These are phyloP conservation scores for Plebejus melissa DNA, from an alignment of 2,888 invertebrate genomes.

Conservation along the genomic window DNA sequence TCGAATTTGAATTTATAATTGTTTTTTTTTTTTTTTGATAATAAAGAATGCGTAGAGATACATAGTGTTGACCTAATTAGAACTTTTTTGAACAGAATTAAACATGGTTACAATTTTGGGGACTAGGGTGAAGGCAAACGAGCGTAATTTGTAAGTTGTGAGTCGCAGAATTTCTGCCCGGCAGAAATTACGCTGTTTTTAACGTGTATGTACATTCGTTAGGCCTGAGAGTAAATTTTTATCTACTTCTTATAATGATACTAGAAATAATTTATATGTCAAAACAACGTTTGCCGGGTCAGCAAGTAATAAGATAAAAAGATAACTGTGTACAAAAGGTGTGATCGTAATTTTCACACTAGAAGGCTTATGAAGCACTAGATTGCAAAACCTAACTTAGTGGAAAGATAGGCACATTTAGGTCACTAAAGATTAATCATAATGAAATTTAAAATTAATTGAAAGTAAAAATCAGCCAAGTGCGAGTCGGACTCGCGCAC, in stretches of 20 bases:
- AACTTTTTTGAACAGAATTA: background rate
- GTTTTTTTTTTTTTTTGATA: background rate
- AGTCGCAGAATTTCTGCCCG: no score
- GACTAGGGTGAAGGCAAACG: no score
- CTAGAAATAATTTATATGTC: no score
- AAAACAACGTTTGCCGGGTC: no score
- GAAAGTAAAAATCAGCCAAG: background rate
- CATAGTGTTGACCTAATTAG: background rate
- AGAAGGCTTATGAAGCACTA: constrained; percentile 1
- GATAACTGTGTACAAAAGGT: background rate
- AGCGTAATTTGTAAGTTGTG: no score
- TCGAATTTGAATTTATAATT: background rate
- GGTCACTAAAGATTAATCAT: background rate
- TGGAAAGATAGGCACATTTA: constrained; percentile 3
- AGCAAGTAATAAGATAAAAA: background rate
- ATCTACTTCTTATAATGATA: no score
- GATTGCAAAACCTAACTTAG: constrained; percentile 8
- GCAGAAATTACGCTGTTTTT: no score
- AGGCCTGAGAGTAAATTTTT: no score
- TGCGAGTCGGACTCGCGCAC: no score
- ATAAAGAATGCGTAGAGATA: background rate
- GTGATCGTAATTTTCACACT: background rate
- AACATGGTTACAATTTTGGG: background rate
- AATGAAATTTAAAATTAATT: background rate
- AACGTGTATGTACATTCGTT: no score